Evolutionary conservation across 1,140 invertebrate genomes (phyloP), one percentile per base, ranked within the genome.

Genomic region (Ceratina calcarata): DNA sequence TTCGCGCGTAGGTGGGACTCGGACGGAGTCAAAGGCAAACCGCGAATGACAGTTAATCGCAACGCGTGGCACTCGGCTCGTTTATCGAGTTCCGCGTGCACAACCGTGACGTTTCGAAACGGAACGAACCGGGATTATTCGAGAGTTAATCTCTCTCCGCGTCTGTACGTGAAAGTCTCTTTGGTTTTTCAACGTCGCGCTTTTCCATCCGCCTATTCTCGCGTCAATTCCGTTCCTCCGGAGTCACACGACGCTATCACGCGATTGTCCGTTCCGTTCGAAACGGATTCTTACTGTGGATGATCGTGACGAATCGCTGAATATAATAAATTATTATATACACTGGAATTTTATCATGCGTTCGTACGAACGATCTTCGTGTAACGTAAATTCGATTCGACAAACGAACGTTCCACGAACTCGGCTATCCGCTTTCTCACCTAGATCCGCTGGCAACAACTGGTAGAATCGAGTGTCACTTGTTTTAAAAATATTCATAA

Each of bases 1-100:
- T 1, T 1, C 15, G 10, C 24, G n/a, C 72, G 78, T 80, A 76
- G 64, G 78, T 76, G 78, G 70, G 18, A 57, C 24, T 20, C 55
- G 49, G 85, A 81, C 86, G 88, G 70, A 24, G 70, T 76, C 51
- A 51, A 67, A 88, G 85, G 88, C 86, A 82, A 89, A 86, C 88
- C 81, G 89, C 84, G 86, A 89, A 90, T 88, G 86, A 89, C 88
- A 85, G 86, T 89, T 90, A 87, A 91, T 91, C 90, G 90, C 88
- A 89, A 90, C 87, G 90, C 89, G 89, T 86, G 87, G 87, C 88
- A 88, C 88, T 87, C 86, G 89, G 80, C 88, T 87, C 89, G 87
- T 57, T 53, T 18, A 85, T 85, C 85, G 83, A 72, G 81, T 87
- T 49, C 57, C 84, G 83, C 82, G 80, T 45, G 37, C 37, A 45